Base-by-base conservation (phyloP, 2,888 invertebrate genomes). In the Eumacrocentrus americanus region DNA sequence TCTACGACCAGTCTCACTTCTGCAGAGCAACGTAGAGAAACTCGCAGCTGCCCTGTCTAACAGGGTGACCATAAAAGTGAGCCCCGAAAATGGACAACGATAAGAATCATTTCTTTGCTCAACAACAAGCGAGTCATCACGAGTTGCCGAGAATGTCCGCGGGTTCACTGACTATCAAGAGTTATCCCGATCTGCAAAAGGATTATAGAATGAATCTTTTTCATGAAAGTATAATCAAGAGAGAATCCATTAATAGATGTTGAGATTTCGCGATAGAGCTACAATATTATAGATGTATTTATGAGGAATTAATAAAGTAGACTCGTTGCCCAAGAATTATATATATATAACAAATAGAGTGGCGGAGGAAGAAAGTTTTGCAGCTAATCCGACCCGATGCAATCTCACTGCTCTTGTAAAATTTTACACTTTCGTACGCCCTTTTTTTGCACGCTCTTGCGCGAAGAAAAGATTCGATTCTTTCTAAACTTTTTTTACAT, bases 31-130 rank as follows among this genome's bases (percentile, higher is more conserved):
- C 63, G 70, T 80, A 9, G 80, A 80, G 38, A 80, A 78, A 59
- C 64, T 80, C 54, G 76, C 80, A 11, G 72, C 73, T 6, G 72
- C 72, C 50, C 63, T 81, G 52, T 72, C 70, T 64, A 81, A 81
- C 68, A 78, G 78, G 69, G 79, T 81, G 52, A 81, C 81, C 63
- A 81, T 81, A 55, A 79, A 75, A 70, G 75, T 80, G 59, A 80
- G 73, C 63, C 78, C 80, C n/a, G 79, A 79, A 57, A 73, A 72
- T 60, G 73, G 67, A 67, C 71, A 67, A 62, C 78, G 78, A 77
- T 79, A 79, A 78, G 64, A 42, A 61, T 42, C 22, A 18, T 37
- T 14, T 5, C n/a, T 53, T 60, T 47, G 42, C 50, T 23, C 47
- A 40, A 53, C 44, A 11, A 44, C 50, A 55, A 42, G 48, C 23